These are phyloP conservation scores for Hyperoplus lanceolatus DNA, from an alignment of 2,797 vertebrate genomes.

Conservation along the genomic window DNA sequence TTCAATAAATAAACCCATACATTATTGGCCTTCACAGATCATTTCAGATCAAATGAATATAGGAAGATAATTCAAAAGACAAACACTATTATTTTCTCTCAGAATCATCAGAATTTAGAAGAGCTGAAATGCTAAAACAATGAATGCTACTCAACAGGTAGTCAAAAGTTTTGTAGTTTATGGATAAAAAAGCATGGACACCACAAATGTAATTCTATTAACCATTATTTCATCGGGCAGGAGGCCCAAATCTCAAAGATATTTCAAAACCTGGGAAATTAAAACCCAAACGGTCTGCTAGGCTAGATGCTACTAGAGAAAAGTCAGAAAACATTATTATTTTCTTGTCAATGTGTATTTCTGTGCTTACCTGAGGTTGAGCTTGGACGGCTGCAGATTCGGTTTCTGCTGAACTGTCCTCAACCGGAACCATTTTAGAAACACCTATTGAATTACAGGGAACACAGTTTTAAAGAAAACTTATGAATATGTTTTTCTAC, in stretches of 20 bases:
- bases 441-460: conserved; percentile 63
- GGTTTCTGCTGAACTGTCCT: conserved; percentile 56
- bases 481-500: not conserved
- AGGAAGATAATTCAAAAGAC: not conserved
- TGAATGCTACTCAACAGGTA: not conserved
- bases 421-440: conserved; percentile 79
- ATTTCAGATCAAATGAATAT: not conserved
- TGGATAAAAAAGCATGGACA: no score
- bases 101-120: no score
- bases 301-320: no score
- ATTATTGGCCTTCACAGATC: not conserved
- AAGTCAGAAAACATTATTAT: not conserved
- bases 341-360: not conserved
- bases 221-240: not conserved
- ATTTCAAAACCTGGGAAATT: not conserved
- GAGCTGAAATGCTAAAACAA: no score
- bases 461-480: not conserved
- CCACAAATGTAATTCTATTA: not conserved
- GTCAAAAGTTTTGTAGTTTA: no score
- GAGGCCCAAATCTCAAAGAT: not conserved
- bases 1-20: not conserved
- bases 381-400: conserved; percentile 28
- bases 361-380: conserved; percentile 54
- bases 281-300: not conserved
- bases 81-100: not conserved